Evolutionary conservation across 2,888 invertebrate species (phyloP).

Genomic region (Leucophenga maculata): DNA sequence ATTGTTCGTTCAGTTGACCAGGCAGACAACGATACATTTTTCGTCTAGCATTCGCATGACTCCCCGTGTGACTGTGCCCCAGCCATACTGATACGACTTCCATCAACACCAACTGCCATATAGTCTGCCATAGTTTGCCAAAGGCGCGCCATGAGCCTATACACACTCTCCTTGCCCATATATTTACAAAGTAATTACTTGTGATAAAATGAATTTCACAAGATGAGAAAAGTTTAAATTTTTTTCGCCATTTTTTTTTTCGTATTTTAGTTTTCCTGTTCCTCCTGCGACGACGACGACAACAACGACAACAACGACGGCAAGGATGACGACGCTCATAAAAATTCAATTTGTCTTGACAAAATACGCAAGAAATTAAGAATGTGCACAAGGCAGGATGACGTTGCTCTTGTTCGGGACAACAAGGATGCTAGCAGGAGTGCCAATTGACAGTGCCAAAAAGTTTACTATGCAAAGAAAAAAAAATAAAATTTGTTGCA

Average conservation of each 20-base stretch:
- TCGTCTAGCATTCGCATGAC: conserved; percentile 12
- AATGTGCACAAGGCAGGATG: conserved; percentile 59
- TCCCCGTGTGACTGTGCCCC: too few relatives aligned
- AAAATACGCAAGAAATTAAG: conserved; percentile 65
- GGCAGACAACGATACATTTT: conserved; percentile 37
- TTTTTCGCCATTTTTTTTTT: conserved; percentile 53
- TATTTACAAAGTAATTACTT: conserved; percentile 69
- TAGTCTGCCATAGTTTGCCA: neutral
- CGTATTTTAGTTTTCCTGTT: conserved; percentile 5
- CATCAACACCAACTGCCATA: neutral
- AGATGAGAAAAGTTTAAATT: conserved; percentile 67
- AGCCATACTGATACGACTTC: too few relatives aligned
- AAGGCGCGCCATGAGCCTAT: too few relatives aligned
- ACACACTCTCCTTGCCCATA: conserved; percentile 32
- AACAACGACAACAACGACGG: conserved; percentile 39
- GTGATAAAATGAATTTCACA: conserved; percentile 67
- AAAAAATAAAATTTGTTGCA: conserved; percentile 2
- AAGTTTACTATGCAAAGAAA: neutral
- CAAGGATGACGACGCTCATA: conserved; percentile 54
- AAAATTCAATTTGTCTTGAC: conserved; percentile 65
- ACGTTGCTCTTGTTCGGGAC: conserved; percentile 19
- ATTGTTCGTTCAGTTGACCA: neutral
- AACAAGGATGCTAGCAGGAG: too few relatives aligned
- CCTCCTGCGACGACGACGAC: conserved; percentile 34
- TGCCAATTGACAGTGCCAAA: too few relatives aligned